These are phyloP conservation scores for Drosophila fulvimacula DNA, from an alignment of 2,888 invertebrate genomes.

Conservation along the genomic window DNA sequence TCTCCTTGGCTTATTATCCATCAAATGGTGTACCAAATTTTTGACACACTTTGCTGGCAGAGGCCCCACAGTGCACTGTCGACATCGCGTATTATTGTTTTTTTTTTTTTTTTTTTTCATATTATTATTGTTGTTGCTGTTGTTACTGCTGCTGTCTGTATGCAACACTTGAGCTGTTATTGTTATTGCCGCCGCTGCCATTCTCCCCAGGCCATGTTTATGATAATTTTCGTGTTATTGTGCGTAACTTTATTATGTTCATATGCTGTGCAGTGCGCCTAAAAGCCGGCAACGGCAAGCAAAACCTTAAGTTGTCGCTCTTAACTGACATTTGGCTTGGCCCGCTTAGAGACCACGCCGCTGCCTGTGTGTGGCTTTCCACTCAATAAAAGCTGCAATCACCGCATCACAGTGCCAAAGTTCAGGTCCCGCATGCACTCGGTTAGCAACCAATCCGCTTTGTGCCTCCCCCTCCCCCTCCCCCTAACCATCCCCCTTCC, in stretches of 20 bases:
- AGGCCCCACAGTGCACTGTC: too few species aligned
- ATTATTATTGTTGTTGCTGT: not conserved
- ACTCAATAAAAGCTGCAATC: slow-evolving; percentile 62
- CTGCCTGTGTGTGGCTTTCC: slow-evolving; percentile 10
- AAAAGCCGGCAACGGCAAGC: slow-evolving; percentile 19
- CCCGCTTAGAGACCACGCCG: slow-evolving; percentile 8
- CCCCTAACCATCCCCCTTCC: too few species aligned
- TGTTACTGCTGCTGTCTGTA: slow-evolving; percentile 4
- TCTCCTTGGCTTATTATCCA: too few species aligned
- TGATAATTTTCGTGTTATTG: slow-evolving; percentile 50
- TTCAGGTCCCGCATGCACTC: slow-evolving; percentile 64
- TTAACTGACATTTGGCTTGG: slow-evolving; percentile 23
- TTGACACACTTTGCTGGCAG: too few species aligned
- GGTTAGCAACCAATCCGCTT: slow-evolving; percentile 18
- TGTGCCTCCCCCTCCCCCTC: not conserved
- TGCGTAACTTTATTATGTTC: slow-evolving; percentile 42
- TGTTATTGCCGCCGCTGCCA: slow-evolving; percentile 10
- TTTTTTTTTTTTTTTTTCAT: not conserved
- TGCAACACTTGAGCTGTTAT: slow-evolving; percentile 23
- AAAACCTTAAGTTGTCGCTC: slow-evolving; percentile 23
- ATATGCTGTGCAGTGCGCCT: slow-evolving; percentile 22
- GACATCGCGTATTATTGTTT: slow-evolving; percentile 2
- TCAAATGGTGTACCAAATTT: too few species aligned
- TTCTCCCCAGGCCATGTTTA: slow-evolving; percentile 39
- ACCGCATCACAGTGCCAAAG: slow-evolving; percentile 41